A percentile compares a stretch with the other conserved stretches of the same genome.
Evolutionary conservation across 2,888 invertebrate genomes (phyloP).

Genomic region (Apotomis betuletana): DNA sequence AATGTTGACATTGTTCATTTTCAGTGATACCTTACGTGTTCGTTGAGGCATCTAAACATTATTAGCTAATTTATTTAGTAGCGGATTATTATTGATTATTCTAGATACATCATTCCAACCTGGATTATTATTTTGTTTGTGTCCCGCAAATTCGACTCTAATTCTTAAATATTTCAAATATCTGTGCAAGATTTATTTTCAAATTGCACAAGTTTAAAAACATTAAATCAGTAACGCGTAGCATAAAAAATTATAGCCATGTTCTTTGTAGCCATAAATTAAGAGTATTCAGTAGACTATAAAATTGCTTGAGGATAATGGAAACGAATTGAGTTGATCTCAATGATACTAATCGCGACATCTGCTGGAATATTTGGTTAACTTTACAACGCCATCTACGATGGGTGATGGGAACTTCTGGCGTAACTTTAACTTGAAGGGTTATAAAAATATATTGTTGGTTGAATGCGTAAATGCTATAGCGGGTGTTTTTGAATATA

Average conservation of each 20-base stretch:
- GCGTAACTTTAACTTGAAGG: conserved; percentile 23
- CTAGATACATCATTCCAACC: too few relatives aligned
- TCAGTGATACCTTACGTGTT: not conserved
- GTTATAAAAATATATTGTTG: conserved; percentile 28
- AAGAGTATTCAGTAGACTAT: conserved; percentile 30
- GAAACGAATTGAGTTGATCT: conserved; percentile 5
- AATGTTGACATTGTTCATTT: conserved; percentile 1
- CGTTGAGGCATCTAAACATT: not conserved
- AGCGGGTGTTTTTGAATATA: conserved; percentile 33
- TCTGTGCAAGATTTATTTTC: not conserved
- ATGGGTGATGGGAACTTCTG: conserved; percentile 16
- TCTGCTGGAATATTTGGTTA: conserved; percentile 11
- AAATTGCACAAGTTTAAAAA: conserved; percentile 6
- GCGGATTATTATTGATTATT: too few relatives aligned
- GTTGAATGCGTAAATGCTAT: conserved; percentile 33
- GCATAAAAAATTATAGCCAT: conserved; percentile 34
- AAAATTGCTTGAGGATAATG: conserved; percentile 13
- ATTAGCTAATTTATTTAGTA: too few relatives aligned
- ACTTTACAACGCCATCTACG: not conserved
- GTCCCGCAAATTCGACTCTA: not conserved
- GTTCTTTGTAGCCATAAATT: conserved; percentile 39
- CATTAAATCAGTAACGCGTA: conserved; percentile 19
- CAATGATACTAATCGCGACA: conserved; percentile 5
- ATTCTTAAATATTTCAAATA: not conserved
- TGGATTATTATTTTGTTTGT: not conserved